phyloP scores from a whole-genome alignment of 2,888 invertebrate genomes.

The Sphecodes monilicornis region DNA sequence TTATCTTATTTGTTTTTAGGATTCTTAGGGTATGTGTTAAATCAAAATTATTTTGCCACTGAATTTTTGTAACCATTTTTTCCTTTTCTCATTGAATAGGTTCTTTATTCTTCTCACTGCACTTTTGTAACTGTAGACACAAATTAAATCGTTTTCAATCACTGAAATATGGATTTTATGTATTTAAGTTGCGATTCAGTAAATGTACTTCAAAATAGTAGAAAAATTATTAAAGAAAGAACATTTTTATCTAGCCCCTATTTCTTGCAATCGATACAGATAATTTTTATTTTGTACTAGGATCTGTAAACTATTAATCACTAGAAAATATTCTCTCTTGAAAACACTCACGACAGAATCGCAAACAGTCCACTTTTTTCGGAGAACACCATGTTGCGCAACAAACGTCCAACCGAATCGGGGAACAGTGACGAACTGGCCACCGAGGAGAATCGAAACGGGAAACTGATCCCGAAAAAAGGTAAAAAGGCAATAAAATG shows the following conservation, averaged over 20 bases:
- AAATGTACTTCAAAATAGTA: too few species aligned
- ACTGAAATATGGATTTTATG: neutral
- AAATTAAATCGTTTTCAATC: neutral
- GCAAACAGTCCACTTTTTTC: neutral
- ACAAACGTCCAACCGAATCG: conserved; percentile 35
- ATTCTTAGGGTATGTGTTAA: neutral
- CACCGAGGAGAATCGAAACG: conserved; percentile 53
- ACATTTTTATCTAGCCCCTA: neutral
- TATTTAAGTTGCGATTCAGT: neutral
- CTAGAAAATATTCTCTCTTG: neutral
- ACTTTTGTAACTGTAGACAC: neutral
- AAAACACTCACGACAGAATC: too few species aligned
- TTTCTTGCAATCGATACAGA: neutral
- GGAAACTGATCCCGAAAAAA: conserved; percentile 55
- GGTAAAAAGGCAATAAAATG: conserved; percentile 70
- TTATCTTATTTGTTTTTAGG: neutral
- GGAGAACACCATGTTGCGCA: conserved; percentile 23
- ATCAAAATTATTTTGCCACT: neutral
- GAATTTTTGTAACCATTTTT: neutral
- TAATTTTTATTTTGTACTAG: neutral
- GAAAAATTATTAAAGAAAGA: neutral
- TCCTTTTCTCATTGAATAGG: neutral
- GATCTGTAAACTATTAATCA: neutral
- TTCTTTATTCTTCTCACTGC: neutral
- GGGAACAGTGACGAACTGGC: conserved; percentile 49